Base-by-base conservation (phyloP, 2,113 vertebrate species). In the Megaceryle maxima region DNA sequence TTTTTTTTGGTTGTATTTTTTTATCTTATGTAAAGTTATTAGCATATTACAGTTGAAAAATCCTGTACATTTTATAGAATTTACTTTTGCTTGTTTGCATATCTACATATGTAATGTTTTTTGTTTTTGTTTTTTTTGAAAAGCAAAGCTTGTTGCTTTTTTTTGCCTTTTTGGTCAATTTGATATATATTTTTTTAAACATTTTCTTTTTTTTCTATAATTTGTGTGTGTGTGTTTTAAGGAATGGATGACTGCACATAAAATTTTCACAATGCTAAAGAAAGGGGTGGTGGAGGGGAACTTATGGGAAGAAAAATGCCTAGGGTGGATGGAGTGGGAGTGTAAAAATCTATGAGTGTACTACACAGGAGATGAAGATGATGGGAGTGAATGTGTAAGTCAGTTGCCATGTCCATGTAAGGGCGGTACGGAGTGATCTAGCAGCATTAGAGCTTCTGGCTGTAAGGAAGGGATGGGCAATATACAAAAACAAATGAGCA, bases 331-430 rank as follows among this genome's bases (percentile, higher is more conserved):
- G 96, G 70, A 85, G 92, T 95, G 81, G 97, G 85, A 91, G 96
- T 98, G 97, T 96, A 84, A 97, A 87, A 97, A 96, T 99, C 99
- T 99, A 99, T 99, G 99, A 99, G 98, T 99, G 98, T 96, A 99
- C 98, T 98, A 99, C 98, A 99, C 98, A 99, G 98, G 99, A 99
- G 98, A 99, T 99, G 99, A 99, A 97, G 98, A 98, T 98, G 99
- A 99, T 98, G 97, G 98, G 98, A 97, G 98, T 99, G 98, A 99
- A 98, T 98, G 99, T 99, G 99, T 99, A 99, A 99, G 99, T 99
- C 99, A 99, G 99, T 99, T 99, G 99, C 99, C 99, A 99, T 99
- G 99, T 99, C 99, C 99, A 99, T 99, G 99, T 99, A 99, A 99
- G 99, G 99, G 99, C 99, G 98, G 99, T 99, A 99, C 99, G 99